A percentile compares a stretch with the other conserved stretches of the same genome.
Conservation (phyloP, 2,797 vertebrate genomes). For the Pempheris klunzingeri region DNA sequence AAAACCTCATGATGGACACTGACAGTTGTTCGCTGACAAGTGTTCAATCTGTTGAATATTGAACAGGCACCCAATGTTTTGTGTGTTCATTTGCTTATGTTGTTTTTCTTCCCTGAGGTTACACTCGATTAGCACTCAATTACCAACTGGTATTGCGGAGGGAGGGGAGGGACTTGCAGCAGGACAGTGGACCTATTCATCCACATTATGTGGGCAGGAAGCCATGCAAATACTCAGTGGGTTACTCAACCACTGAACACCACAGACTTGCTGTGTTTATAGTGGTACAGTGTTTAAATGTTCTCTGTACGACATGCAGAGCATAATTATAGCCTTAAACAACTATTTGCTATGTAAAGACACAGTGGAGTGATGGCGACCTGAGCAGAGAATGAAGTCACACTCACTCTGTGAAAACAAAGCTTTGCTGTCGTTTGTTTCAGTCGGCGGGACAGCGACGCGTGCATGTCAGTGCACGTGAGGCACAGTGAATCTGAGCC, state of each 20-base stretch:
- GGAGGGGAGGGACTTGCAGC: slow-evolving; percentile 45
- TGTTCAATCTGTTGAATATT: slow-evolving; percentile 45
- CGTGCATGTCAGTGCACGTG: too few species aligned
- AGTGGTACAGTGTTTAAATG: slow-evolving; percentile 24
- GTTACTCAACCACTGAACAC: slow-evolving; percentile 39
- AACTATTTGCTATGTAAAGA: too few species aligned
- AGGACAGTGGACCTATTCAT: slow-evolving; percentile 71
- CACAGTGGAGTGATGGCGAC: too few species aligned
- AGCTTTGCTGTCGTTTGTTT: too few species aligned
- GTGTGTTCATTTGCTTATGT: slow-evolving; percentile 51
- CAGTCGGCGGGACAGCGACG: too few species aligned
- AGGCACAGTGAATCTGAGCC: too few species aligned
- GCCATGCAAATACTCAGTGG: slow-evolving; percentile 53
- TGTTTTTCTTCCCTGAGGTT: slow-evolving; percentile 54
- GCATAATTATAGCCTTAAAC: too few species aligned
- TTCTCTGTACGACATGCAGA: too few species aligned
- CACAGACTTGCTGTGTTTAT: slow-evolving; percentile 34
- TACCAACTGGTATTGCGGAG: slow-evolving; percentile 55
- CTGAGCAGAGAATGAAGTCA: too few species aligned
- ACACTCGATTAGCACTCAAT: slow-evolving; percentile 72
- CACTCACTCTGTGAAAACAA: too few species aligned
- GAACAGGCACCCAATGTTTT: slow-evolving; percentile 40
- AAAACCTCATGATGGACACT: slow-evolving; percentile 44
- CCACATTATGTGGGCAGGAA: slow-evolving; percentile 50
- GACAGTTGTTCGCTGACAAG: slow-evolving; percentile 52